Percentiles rank a stretch among this genome's conserved stretches.
Evolutionary conservation across 2,113 vertebrate species (phyloP).

Genomic region (Thymallus thymallus): DNA sequence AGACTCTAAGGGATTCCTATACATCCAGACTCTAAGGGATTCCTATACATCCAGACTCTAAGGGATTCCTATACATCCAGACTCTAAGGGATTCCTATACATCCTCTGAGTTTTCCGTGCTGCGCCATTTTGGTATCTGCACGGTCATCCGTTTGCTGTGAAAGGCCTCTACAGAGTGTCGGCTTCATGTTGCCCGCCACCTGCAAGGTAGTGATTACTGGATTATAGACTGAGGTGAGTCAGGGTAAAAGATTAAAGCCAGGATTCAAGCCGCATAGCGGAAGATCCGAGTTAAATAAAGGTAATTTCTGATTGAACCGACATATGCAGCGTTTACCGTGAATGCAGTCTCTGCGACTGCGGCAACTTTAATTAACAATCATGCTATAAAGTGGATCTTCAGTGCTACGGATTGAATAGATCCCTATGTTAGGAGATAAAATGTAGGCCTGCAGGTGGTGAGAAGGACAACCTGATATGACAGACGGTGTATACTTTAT

Average conservation of each 20-base stretch:
- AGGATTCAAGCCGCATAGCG: background rate
- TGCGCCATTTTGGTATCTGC: conserved; percentile 2
- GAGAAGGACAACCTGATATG: background rate
- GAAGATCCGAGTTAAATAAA: too few relatives aligned
- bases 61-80: too few relatives aligned
- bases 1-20: too few relatives aligned
- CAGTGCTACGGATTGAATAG: background rate
- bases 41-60: too few relatives aligned
- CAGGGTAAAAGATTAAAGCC: background rate
- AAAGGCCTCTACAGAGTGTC: conserved; percentile 12
- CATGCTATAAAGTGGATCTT: too few relatives aligned
- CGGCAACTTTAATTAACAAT: too few relatives aligned
- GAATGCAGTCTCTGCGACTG: too few relatives aligned
- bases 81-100: conserved; percentile 7
- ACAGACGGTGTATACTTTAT: background rate
- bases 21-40: too few relatives aligned
- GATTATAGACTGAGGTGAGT: background rate
- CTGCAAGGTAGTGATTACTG: background rate
- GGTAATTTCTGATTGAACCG: too few relatives aligned
- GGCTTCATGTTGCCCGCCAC: background rate
- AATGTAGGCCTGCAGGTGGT: background rate
- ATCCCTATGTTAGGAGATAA: background rate
- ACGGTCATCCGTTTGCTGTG: conserved; percentile 23
- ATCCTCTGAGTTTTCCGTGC: conserved; percentile 47
- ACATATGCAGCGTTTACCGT: too few relatives aligned